These are phyloP conservation scores for Odontothrips loti DNA, from an alignment of 2,888 invertebrate genomes.

Conservation along the genomic window DNA sequence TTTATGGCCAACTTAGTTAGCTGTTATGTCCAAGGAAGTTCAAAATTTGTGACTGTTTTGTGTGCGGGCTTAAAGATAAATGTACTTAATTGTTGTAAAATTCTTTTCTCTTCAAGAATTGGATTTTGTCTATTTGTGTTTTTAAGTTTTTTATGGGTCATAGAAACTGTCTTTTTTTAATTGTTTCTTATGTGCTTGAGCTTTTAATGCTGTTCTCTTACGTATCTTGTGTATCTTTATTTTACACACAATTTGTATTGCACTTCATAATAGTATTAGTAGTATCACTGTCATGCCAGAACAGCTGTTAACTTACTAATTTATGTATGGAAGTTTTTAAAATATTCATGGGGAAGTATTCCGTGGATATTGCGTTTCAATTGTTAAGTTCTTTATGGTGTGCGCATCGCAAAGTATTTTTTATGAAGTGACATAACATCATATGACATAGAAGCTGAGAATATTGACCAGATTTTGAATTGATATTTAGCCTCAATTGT, in stretches of 20 bases:
- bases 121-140: not conserved
- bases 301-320: not conserved
- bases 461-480: not conserved
- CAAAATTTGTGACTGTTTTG: not conserved
- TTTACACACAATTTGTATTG: not conserved
- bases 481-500: not conserved
- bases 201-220: too few species aligned
- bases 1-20: not conserved
- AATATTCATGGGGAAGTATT: not conserved
- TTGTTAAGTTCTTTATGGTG: not conserved
- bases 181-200: not conserved
- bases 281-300: not conserved
- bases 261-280: too few species aligned
- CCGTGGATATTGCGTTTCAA: not conserved
- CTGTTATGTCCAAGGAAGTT: not conserved
- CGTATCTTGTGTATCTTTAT: not conserved
- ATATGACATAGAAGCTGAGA: not conserved
- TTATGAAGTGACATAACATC: not conserved
- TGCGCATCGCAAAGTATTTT: not conserved
- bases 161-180: not conserved
- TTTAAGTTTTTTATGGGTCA: not conserved
- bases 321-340: not conserved
- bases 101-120: not conserved
- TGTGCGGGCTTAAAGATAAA: not conserved
- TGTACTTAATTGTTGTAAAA: not conserved